These are phyloP conservation scores for Rhadina sibilatrix DNA, from an alignment of 2,113 vertebrate genomes.

Conservation along the genomic window DNA sequence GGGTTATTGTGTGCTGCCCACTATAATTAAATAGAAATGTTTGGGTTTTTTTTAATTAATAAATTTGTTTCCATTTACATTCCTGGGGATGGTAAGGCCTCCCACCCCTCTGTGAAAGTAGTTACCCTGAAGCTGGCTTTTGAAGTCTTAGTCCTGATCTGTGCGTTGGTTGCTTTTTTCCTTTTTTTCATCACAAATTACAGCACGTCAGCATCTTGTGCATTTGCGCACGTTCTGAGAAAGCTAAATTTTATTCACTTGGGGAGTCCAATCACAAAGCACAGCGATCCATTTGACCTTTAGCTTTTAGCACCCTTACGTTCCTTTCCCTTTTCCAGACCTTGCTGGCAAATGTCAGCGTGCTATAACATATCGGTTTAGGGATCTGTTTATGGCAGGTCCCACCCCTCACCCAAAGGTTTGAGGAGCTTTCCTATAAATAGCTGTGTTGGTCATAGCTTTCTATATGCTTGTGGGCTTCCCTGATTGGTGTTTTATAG, in stretches of 20 bases:
- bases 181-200: background rate
- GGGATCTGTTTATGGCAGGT: slow-evolving; percentile 42
- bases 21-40: background rate
- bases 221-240: fast-evolving
- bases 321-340: slow-evolving; percentile 54
- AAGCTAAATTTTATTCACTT: background rate
- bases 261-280: background rate
- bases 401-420: background rate
- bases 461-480: background rate
- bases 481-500: background rate
- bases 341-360: slow-evolving; percentile 50
- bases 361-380: background rate
- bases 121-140: background rate
- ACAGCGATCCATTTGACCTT: slow-evolving; percentile 16
- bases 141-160: background rate
- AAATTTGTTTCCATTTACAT: background rate
- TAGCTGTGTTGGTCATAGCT: background rate
- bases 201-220: background rate
- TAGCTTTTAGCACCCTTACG: background rate
- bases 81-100: background rate
- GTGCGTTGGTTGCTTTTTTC: background rate
- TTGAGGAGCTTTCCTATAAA: slow-evolving; percentile 52
- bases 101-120: background rate
- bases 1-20: background rate
- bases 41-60: background rate